phyloP scores from a whole-genome alignment of 1,140 invertebrate species.

The Ephestia elutella region DNA sequence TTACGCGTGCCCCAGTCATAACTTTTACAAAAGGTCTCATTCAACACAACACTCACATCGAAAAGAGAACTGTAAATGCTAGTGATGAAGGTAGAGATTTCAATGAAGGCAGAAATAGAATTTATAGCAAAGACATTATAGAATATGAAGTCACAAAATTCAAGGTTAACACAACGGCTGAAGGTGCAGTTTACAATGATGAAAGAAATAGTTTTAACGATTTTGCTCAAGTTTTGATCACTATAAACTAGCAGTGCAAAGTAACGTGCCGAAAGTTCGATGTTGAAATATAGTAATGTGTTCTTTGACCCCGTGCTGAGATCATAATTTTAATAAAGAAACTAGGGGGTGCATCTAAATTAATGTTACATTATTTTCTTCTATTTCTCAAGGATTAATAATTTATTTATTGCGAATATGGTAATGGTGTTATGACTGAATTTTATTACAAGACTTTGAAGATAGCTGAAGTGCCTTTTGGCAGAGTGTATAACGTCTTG shows the following conservation, averaged over 20 bases:
- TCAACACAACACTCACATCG: not conserved
- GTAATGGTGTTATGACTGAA: not conserved
- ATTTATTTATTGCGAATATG: constrained; percentile 4
- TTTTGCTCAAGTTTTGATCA: constrained; percentile 41
- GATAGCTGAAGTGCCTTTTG: constrained; percentile 7
- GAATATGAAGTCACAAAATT: constrained; percentile 38
- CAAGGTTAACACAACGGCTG: constrained; percentile 33
- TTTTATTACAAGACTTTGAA: constrained; percentile 4
- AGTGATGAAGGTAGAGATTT: constrained; percentile 25
- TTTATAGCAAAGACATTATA: constrained; percentile 32
- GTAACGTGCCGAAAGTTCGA: constrained; percentile 55
- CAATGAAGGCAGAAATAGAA: constrained; percentile 4
- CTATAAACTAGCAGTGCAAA: constrained; percentile 45
- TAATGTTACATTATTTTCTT: constrained; percentile 56
- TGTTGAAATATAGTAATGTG: constrained; percentile 58
- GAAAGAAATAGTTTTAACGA: constrained; percentile 17
- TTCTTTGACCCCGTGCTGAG: constrained; percentile 59
- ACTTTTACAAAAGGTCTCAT: constrained; percentile 20
- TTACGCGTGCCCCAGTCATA: constrained; percentile 46
- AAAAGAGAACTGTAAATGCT: not conserved
- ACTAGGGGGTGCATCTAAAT: constrained; percentile 58
- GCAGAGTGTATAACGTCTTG: constrained; percentile 12
- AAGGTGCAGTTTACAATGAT: constrained; percentile 44
- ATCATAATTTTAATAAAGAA: constrained; percentile 66
- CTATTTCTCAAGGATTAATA: not conserved